Base-by-base conservation (phyloP, 2,888 invertebrate genomes). In the Palloptera scutellata region DNA sequence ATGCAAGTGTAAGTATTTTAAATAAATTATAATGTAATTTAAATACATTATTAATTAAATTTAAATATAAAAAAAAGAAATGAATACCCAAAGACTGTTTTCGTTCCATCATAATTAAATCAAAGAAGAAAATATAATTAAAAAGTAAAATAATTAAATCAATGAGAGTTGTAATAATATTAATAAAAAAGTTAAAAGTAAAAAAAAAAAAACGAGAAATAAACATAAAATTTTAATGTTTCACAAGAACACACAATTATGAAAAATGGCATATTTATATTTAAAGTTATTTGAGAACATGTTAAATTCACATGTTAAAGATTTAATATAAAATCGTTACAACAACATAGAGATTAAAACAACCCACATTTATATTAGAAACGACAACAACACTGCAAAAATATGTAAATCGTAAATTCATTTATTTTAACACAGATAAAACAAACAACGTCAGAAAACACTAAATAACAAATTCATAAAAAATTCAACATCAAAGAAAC, bases 1-100 rank as follows among this genome's bases (percentile, higher is more conserved):
- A 30, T 30, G 30, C 30, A 30, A 30, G 30, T 30, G 30, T n/a
- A n/a, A n/a, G n/a, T 30, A 30, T 30, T 30, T 30, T 30, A 30
- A 30, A 30, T 30, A 30, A 30, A 30, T 4, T 30, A 6, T 30
- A 30, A 30, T 30, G 30, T 30, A 30, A 30, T 30, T 30, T 30
- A 65, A 66, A 63, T 42, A 51, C 62, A 66, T 12, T 57, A 57
- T 51, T 63, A 54, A 67, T 40, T 62, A 43, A 61, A 51, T 67
- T 61, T 54, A 52, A 62, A 58, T 13, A 17, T 43, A 40, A 58
- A 64, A 48, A 68, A 71, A 72, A 65, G 63, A 78, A 81, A 83
- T 79, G 77, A 81, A 80, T 84, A 84, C 84, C 84, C 84, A 85
- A 85, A 85, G 85, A 85, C 85, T 85, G 85, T 85, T 85, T 85